Conservation (phyloP, 2,797 vertebrate species). For the Phataginus tricuspis region DNA sequence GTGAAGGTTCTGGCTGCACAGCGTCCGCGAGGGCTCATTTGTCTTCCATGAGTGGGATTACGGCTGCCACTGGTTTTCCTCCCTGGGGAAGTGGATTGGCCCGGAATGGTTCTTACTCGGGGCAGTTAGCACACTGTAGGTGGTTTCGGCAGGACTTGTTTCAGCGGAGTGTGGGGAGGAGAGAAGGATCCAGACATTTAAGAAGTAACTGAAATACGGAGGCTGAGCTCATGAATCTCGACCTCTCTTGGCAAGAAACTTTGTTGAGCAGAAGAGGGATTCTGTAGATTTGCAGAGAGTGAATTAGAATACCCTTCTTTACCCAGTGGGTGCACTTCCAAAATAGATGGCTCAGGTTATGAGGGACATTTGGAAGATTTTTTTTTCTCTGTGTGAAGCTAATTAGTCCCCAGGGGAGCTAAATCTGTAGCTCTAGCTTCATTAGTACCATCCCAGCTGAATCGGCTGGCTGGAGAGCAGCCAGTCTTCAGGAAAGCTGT, state of each 20-base stretch:
- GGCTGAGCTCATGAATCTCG: slow-evolving; percentile 9
- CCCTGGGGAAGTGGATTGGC: slow-evolving; percentile 19
- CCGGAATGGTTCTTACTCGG: background rate
- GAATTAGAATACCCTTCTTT: background rate
- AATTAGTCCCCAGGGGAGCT: slow-evolving; percentile 69
- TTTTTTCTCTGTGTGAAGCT: slow-evolving; percentile 58
- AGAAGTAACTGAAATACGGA: slow-evolving; percentile 29
- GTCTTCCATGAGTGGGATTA: background rate
- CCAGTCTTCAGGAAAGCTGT: background rate
- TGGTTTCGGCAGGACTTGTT: slow-evolving; percentile 49
- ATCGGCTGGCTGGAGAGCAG: slow-evolving; percentile 45
- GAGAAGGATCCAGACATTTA: background rate
- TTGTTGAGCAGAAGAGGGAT: slow-evolving; percentile 27
- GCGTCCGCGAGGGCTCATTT: background rate
- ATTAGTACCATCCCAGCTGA: slow-evolving; percentile 59
- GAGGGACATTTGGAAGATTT: slow-evolving; percentile 54
- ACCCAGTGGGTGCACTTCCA: background rate
- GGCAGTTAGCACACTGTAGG: background rate
- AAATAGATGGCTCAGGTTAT: slow-evolving; percentile 48
- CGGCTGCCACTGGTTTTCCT: background rate
- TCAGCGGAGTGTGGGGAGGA: background rate
- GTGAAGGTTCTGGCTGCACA: background rate
- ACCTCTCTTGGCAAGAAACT: background rate
- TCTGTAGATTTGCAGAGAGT: slow-evolving; percentile 14
- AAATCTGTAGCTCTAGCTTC: slow-evolving; percentile 45